Percentiles rank a stretch among this genome's conserved stretches.
Conservation (phyloP, 1,140 invertebrate species). For the Tribolium castaneum region DNA sequence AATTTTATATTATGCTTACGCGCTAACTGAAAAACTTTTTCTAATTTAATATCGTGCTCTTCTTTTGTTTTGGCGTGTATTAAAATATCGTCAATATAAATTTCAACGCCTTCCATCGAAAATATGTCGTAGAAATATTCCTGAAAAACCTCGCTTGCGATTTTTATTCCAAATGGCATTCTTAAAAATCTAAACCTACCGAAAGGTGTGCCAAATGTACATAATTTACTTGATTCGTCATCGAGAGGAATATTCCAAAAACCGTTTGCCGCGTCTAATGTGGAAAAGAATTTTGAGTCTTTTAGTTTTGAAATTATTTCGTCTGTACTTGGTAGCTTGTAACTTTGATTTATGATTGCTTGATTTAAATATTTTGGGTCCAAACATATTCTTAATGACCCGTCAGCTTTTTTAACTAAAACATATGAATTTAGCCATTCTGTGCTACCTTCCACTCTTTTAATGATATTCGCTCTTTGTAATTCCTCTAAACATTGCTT, state of each 20-base stretch:
- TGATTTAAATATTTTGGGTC: constrained; percentile 27
- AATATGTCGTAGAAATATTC: constrained; percentile 25
- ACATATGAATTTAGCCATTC: constrained; percentile 18
- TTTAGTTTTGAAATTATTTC: constrained; percentile 25
- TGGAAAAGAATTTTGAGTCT: not conserved
- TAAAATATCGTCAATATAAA: constrained; percentile 25
- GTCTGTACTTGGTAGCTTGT: constrained; percentile 17
- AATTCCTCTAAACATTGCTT: constrained; percentile 57
- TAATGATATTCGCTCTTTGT: constrained; percentile 58
- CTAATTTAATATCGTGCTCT: too few relatives aligned
- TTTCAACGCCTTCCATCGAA: not conserved
- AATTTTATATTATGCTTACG: too few relatives aligned
- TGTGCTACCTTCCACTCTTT: constrained; percentile 7
- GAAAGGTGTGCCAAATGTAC: too few relatives aligned
- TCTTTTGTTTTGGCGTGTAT: not conserved
- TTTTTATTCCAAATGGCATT: constrained; percentile 28
- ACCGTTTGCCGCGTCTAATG: constrained; percentile 1
- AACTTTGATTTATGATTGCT: not conserved
- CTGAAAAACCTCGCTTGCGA: constrained; percentile 29
- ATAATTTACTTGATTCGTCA: constrained; percentile 19
- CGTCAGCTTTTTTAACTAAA: constrained; percentile 20
- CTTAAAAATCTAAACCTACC: too few relatives aligned
- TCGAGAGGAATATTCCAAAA: constrained; percentile 33
- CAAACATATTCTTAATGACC: constrained; percentile 1
- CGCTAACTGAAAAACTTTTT: too few relatives aligned